These are phyloP conservation scores for Maccullochella peelii DNA, from an alignment of 2,113 vertebrate genomes.

Conservation along the genomic window DNA sequence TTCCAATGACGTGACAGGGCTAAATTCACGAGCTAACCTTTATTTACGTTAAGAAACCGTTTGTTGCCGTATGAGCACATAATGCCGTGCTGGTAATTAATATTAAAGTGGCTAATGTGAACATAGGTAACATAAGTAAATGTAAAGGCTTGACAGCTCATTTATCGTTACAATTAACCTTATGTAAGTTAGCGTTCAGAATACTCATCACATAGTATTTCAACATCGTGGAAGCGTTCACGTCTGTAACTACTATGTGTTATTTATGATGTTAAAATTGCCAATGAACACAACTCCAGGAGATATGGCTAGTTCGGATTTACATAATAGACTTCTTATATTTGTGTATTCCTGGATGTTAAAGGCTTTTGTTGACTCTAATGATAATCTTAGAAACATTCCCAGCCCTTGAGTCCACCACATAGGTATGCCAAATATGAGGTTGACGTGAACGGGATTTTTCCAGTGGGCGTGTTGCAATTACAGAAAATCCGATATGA, in stretches of 20 bases:
- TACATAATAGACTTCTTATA: accelerated
- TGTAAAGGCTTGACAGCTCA: background rate
- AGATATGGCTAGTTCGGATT: background rate
- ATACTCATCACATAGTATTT: background rate
- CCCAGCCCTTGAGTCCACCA: too few species aligned
- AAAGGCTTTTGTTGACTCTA: background rate
- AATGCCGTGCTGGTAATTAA: background rate
- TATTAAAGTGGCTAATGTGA: background rate
- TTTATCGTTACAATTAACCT: background rate
- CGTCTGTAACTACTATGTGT: background rate
- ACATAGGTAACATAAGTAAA: background rate
- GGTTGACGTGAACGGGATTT: background rate
- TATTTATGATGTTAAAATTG: background rate
- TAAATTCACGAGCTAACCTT: background rate
- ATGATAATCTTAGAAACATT: too few species aligned
- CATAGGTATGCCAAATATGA: accelerated
- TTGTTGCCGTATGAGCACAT: accelerated
- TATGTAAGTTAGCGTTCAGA: background rate
- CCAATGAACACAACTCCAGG: background rate
- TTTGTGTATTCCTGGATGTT: background rate
- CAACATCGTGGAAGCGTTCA: background rate
- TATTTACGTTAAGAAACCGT: too few species aligned
- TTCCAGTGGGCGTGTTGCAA: background rate
- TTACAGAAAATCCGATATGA: background rate
- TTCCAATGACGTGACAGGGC: background rate